Base-by-base conservation (phyloP, 2,113 vertebrate genomes). In the zebrafish (Danio rerio) region DNA sequence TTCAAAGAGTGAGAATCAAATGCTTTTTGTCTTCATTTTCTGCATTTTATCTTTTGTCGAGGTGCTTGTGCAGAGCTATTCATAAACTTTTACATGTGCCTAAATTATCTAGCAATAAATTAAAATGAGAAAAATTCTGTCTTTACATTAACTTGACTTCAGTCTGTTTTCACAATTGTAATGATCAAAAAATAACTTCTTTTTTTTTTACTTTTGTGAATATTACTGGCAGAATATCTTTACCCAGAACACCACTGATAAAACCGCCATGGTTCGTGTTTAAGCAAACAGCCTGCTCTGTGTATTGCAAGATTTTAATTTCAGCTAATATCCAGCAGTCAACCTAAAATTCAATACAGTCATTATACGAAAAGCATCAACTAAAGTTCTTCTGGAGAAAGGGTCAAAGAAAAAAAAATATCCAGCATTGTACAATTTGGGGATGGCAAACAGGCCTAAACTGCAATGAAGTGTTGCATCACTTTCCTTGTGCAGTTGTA, bases 361-460 rank as follows among this genome's bases (percentile, higher is more conserved):
- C 42, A 59, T 75, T 86, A 18, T 47, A 18, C 89, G 88, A 86
- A 89, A 92, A 92, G 88, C 85, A 88, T 92, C 88, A 88, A 83
- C 95, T 90, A 93, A 93, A 91, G 92, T 88, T 85, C 91, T 91
- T 91, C 94, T 91, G 92, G 92, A 94, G 94, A 92, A 88, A 63
- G n/a, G 76, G 63, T 45, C 79, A 82, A 74, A 58, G 31, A 31
- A 31, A 31, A 71, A 88, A 89, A 93, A 91, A 92, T 92, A 90
- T 93, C 86, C 89, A 92, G 92, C 93, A 92, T 93, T 93, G 92
- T 92, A 94, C 92, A 89, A 92, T 92, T 95, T 94, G 92, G 93
- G n/a, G 93, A 93, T 90, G 95, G 91, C 94, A 96, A 95, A 96
- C 95, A 94, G 94, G 56, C 56, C 85, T 84, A 80, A 83, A 85